These are phyloP conservation scores for Jacana jacana DNA, from an alignment of 2,113 vertebrate species.

Conservation along the genomic window DNA sequence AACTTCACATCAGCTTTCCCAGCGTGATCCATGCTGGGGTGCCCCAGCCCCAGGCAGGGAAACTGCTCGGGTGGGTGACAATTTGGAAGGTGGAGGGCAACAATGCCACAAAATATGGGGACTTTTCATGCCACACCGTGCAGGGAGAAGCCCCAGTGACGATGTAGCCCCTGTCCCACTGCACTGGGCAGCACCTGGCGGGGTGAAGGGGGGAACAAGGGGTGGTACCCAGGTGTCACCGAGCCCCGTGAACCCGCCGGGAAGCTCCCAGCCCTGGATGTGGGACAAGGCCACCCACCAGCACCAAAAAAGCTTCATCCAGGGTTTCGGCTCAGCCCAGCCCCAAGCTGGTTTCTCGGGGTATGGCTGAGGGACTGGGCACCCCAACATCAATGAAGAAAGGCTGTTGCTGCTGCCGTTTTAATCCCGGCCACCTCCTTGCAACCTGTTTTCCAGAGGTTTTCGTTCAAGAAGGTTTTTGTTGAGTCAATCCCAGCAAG, in stretches of 20 bases:
- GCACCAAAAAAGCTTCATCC: not conserved
- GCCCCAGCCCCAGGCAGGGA: not conserved
- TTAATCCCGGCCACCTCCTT: not conserved
- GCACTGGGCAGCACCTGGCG: not conserved
- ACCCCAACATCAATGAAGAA: not conserved
- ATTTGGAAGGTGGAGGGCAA: not conserved
- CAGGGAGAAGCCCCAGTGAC: accelerated
- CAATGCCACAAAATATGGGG: not conserved
- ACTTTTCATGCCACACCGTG: not conserved
- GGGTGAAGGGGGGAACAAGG: not conserved
- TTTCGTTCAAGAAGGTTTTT: not conserved
- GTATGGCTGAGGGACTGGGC: accelerated
- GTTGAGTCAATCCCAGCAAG: not conserved
- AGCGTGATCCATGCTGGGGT: accelerated
- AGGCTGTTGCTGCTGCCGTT: accelerated
- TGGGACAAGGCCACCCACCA: accelerated
- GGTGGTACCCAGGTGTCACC: accelerated
- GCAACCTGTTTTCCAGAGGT: not conserved
- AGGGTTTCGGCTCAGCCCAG: not conserved
- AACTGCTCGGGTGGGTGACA: not conserved
- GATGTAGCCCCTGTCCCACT: not conserved
- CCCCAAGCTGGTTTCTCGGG: accelerated
- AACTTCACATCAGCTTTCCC: not conserved
- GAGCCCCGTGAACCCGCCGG: accelerated
- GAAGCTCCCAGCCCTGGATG: not conserved